Base-by-base conservation (phyloP, 1,140 invertebrate genomes). In the Sitobion miscanthi region DNA sequence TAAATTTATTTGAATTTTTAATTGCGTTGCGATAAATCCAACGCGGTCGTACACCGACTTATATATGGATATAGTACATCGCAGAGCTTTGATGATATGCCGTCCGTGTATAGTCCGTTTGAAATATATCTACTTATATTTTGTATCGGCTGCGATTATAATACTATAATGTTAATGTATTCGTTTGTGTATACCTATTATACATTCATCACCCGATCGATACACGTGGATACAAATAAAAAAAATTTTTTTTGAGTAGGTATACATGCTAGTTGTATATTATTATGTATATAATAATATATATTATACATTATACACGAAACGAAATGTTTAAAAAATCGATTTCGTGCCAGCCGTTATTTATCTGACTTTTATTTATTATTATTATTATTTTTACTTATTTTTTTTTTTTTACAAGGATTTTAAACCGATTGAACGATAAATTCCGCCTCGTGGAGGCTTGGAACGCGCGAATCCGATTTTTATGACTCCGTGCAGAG, bases 391-490 rank as follows among this genome's bases (percentile, higher is more conserved):
- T 89, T 21, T 90, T 82, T 82, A n/a, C 23, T 91, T 69, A 42
- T 77, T 77, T 38, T 91, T 91, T 82, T 91, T 82, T 91, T 57
- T 35, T 52, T 82, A 86, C 47, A 69, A 52, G 82, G 30, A 57
- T 83, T 93, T 86, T 57, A 92, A 93, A 93, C 77, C 69, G 82
- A 57, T 93, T 57, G 82, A 52, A 57, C 91, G 91, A 93, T 93
- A 93, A 93, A 93, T 85, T 93, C 35, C 17, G 14, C 88, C 23
- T 49, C 6, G 3, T 20, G 20, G 62, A 11, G 90, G 30, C 42
- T 21, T 30, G 47, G 47, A 83, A 49, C 90, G 62, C 35, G 82
- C 35, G 91, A 52, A 93, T 93, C 91, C 91, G 82, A 86, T 85
- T 85, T 93, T 93, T 93, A 93, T 69, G 91, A 93, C 91, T 86